Percentiles rank a stretch among this genome's conserved stretches.
These are phyloP conservation scores for Prolemur simus DNA, from an alignment of 2,113 vertebrate genomes.

Conservation along the genomic window DNA sequence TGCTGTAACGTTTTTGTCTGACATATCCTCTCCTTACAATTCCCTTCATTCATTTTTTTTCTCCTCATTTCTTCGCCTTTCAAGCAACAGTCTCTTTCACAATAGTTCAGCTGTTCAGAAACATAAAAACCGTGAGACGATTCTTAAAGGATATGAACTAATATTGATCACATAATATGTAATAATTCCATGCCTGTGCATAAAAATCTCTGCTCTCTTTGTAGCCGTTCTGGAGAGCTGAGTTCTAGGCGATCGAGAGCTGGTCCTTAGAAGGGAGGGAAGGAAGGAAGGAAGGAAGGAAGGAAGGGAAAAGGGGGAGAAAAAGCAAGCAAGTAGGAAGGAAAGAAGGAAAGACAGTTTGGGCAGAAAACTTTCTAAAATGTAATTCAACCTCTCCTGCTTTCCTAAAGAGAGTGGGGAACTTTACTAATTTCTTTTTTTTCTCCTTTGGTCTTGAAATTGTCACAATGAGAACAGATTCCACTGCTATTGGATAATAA, in stretches of 20 bases:
- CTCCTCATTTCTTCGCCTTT: background rate
- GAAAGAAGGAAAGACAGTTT: background rate
- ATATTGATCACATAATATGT: background rate
- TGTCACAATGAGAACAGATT: background rate
- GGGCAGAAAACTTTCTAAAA: background rate
- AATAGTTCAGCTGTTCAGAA: background rate
- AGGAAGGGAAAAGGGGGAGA: too few relatives aligned
- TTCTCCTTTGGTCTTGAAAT: background rate
- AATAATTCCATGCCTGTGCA: rapidly evolving
- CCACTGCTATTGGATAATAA: background rate
- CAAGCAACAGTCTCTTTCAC: background rate
- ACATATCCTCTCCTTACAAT: rapidly evolving
- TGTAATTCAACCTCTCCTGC: background rate
- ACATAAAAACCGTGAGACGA: background rate
- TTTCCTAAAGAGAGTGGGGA: background rate
- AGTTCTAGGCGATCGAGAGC: background rate
- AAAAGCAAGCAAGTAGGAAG: too few relatives aligned
- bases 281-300: too few relatives aligned
- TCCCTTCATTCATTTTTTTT: rapidly evolving
- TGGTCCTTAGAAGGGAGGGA: background rate
- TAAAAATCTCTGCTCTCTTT: background rate
- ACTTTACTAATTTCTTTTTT: background rate
- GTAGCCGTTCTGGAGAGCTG: background rate
- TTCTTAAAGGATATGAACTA: background rate
- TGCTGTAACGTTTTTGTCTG: background rate